Conservation (phyloP, 2,888 invertebrate genomes). For the Patella pellucida region DNA sequence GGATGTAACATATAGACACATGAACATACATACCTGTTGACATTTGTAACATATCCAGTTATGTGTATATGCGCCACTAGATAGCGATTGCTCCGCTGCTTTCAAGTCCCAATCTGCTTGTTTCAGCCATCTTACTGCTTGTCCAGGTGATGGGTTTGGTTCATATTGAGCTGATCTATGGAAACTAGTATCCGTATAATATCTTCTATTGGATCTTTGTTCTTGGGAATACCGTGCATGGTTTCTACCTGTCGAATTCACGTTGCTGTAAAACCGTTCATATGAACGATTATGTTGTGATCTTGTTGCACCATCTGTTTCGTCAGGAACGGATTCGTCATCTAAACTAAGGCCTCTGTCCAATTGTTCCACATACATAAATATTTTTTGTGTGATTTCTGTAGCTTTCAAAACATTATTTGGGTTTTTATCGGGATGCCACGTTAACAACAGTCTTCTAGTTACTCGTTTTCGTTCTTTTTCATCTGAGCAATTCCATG, state of each 20-base stretch:
- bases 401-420: slow-evolving; percentile 2
- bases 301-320: neutral
- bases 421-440: slow-evolving; percentile 22
- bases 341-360: neutral
- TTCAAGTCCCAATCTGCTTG: slow-evolving; percentile 19
- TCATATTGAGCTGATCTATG: neutral
- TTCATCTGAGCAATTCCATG: slow-evolving; percentile 6
- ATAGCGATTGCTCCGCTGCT: neutral
- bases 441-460: slow-evolving; percentile 11
- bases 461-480: neutral
- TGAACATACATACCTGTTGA: slow-evolving; percentile 18
- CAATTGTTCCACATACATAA: neutral
- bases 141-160: slow-evolving; percentile 17
- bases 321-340: neutral
- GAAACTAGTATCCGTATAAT: neutral
- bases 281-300: neutral
- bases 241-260: slow-evolving; percentile 7
- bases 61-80: neutral
- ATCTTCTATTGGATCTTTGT: neutral
- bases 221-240: neutral
- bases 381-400: slow-evolving; percentile 8
- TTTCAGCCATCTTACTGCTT: slow-evolving; percentile 23
- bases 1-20: too few species aligned
- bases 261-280: neutral
- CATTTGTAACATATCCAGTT: slow-evolving; percentile 24